Evolutionary conservation across 1,140 invertebrate species (phyloP).

Genomic region (Caenorhabditis latens): DNA sequence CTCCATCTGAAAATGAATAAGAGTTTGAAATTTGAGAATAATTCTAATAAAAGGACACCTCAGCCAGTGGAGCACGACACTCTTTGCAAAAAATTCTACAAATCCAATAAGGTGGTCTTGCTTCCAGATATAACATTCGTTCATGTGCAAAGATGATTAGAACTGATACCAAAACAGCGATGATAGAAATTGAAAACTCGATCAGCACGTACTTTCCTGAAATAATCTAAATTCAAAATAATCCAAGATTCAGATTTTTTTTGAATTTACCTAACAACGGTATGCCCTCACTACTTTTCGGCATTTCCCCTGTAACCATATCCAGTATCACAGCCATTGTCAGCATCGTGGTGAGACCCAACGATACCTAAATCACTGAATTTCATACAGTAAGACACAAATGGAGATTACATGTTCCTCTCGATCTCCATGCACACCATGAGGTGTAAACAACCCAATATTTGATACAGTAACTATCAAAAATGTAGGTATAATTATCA

Average conservation of each 20-base stretch:
- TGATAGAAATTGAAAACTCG: slow-evolving; percentile 54
- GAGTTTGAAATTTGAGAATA: too few species aligned
- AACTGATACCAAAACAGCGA: slow-evolving; percentile 56
- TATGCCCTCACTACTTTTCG: slow-evolving; percentile 55
- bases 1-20: slow-evolving; percentile 27
- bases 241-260: too few species aligned
- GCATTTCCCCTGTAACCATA: slow-evolving; percentile 60
- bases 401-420: slow-evolving; percentile 49
- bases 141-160: slow-evolving; percentile 58
- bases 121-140: slow-evolving; percentile 55
- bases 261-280: slow-evolving; percentile 45
- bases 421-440: slow-evolving; percentile 56
- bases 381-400: not conserved
- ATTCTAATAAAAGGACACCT: too few species aligned
- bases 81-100: slow-evolving; percentile 33
- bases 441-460: slow-evolving; percentile 60
- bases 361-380: slow-evolving; percentile 21
- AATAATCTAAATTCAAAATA: not conserved
- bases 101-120: slow-evolving; percentile 36
- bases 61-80: slow-evolving; percentile 10
- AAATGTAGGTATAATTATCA: slow-evolving; percentile 57
- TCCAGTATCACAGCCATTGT: slow-evolving; percentile 63
- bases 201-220: slow-evolving; percentile 56
- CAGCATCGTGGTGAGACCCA: slow-evolving; percentile 58
- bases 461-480: slow-evolving; percentile 61